These are phyloP conservation scores for Balearica regulorum DNA, from an alignment of 2,797 vertebrate genomes.

Conservation along the genomic window DNA sequence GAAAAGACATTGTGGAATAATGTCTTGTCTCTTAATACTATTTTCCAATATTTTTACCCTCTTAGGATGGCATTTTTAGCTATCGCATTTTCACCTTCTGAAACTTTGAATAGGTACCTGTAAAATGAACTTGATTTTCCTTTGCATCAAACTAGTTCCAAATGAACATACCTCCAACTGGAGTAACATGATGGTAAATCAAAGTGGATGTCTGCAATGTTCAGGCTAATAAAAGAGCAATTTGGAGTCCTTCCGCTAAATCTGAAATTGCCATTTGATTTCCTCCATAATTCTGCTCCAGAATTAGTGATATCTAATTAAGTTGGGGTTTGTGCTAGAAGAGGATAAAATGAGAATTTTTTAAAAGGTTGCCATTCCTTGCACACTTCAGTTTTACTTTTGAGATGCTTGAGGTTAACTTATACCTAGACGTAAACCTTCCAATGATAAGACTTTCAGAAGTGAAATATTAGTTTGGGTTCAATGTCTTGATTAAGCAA, in stretches of 20 bases:
- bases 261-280: not conserved
- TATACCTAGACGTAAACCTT: not conserved
- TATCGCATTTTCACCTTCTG: not conserved
- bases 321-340: not conserved
- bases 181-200: not conserved
- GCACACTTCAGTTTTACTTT: not conserved
- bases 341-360: not conserved
- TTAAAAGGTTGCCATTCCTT: not conserved
- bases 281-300: not conserved
- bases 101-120: not conserved
- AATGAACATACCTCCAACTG: not conserved
- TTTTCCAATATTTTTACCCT: not conserved
- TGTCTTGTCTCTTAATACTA: not conserved
- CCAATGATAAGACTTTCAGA: not conserved
- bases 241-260: not conserved
- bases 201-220: not conserved
- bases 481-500: not conserved
- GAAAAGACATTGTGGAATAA: not conserved
- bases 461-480: not conserved
- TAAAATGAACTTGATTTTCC: not conserved
- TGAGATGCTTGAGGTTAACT: not conserved
- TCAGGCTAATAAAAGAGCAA: not conserved
- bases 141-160: not conserved
- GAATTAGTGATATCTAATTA: not conserved
- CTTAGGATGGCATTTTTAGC: not conserved